phyloP scores from a whole-genome alignment of 2,797 vertebrate species.

The Rhadinocentrus ornatus region DNA sequence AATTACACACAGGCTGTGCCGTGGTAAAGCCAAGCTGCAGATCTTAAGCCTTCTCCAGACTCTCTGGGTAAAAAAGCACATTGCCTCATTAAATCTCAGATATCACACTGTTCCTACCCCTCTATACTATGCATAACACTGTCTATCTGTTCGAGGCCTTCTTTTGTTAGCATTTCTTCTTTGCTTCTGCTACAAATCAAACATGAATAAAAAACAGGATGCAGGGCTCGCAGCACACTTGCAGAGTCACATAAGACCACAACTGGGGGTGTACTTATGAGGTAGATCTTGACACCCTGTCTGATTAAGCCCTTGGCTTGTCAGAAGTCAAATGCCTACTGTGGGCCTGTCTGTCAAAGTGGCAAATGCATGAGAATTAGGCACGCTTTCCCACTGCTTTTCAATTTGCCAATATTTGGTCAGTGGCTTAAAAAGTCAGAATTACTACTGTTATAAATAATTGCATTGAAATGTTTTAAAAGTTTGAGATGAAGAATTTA shows the following conservation, averaged over 20 bases:
- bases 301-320: slow-evolving; percentile 73
- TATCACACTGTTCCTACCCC: slow-evolving; percentile 80
- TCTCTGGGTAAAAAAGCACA: slow-evolving; percentile 89
- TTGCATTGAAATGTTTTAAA: slow-evolving; percentile 17
- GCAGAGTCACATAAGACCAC: slow-evolving; percentile 64
- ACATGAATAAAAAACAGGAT: slow-evolving; percentile 73
- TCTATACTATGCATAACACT: slow-evolving; percentile 72
- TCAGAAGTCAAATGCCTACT: slow-evolving; percentile 68
- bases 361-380: slow-evolving; percentile 54
- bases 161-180: slow-evolving; percentile 78
- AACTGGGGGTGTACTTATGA: slow-evolving; percentile 72
- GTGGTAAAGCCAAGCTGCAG: slow-evolving; percentile 92
- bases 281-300: slow-evolving; percentile 64
- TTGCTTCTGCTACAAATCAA: slow-evolving; percentile 76
- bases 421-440: slow-evolving; percentile 19
- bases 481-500: slow-evolving; percentile 32
- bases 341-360: slow-evolving; percentile 64
- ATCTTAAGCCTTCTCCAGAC: slow-evolving; percentile 90
- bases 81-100: slow-evolving; percentile 97
- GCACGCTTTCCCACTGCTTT: slow-evolving; percentile 45
- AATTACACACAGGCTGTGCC: slow-evolving; percentile 95
- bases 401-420: slow-evolving; percentile 30
- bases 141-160: slow-evolving; percentile 71
- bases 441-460: slow-evolving; percentile 4
- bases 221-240: slow-evolving; percentile 59